Evolutionary conservation across 1,140 invertebrate species (phyloP).

Genomic region (Drosophila yakuba): DNA sequence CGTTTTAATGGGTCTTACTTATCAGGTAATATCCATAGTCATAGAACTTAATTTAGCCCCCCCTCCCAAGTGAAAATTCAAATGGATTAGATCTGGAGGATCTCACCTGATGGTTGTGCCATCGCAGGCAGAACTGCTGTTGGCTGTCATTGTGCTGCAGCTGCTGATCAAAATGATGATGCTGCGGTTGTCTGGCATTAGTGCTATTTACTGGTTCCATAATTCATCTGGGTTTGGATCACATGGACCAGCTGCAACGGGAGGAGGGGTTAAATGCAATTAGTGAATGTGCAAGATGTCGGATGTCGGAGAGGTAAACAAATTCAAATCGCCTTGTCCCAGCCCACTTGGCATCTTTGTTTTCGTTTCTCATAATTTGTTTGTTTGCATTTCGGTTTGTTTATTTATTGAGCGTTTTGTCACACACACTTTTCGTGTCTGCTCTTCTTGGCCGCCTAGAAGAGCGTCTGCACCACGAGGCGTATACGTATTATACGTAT

Average conservation of each 20-base stretch:
- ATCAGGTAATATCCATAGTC: background rate
- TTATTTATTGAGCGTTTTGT: conserved; percentile 75
- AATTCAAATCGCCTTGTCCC: conserved; percentile 7
- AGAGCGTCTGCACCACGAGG: conserved; percentile 44
- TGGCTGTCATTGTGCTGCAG: conserved; percentile 84
- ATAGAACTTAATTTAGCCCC: conserved; percentile 3
- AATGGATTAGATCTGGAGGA: background rate
- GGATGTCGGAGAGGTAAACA: conserved; percentile 33
- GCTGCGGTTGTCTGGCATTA: conserved; percentile 65
- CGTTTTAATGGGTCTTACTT: conserved; percentile 56
- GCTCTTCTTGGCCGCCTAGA: background rate
- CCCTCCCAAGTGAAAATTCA: background rate
- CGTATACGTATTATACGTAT: conserved; percentile 65
- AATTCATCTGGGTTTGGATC: conserved; percentile 67
- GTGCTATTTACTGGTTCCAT: conserved; percentile 84
- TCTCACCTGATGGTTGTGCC: conserved; percentile 91
- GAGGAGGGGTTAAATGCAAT: conserved; percentile 14
- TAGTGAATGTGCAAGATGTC: conserved; percentile 24
- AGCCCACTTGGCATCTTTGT: conserved; percentile 36
- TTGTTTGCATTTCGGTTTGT: conserved; percentile 63
- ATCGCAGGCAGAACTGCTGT: conserved; percentile 91
- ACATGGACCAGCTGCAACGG: conserved; percentile 53
- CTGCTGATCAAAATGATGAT: conserved; percentile 73
- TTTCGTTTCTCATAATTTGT: conserved; percentile 71
- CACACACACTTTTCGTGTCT: conserved; percentile 60